Conservation (phyloP, 1,140 invertebrate genomes). For the Oppia nitens region DNA sequence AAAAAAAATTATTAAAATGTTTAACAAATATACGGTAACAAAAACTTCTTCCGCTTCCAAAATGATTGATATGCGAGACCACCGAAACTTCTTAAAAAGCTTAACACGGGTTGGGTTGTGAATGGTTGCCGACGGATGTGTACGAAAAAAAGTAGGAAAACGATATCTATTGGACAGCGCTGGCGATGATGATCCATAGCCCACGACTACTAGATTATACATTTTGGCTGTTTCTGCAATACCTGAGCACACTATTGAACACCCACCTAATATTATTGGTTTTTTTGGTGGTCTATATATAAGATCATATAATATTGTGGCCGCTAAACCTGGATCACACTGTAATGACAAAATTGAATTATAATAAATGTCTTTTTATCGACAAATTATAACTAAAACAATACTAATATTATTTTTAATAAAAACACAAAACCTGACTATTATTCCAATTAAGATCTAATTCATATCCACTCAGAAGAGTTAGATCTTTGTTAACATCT, state of each 20-base stretch:
- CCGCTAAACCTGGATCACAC: conserved; percentile 94
- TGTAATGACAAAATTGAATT: conserved; percentile 33
- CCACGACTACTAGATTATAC: conserved; percentile 98
- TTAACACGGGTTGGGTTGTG: conserved; percentile 96
- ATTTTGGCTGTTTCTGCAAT: conserved; percentile 97
- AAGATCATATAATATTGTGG: conserved; percentile 94
- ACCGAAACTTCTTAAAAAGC: conserved; percentile 88
- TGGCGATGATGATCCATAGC: conserved; percentile 92
- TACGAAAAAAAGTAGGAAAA: conserved; percentile 94
- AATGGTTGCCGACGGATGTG: conserved; percentile 96
- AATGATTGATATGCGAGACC: conserved; percentile 89
- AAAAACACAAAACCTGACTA: conserved; percentile 66
- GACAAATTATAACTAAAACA: no score
- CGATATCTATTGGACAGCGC: conserved; percentile 90
- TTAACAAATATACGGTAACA: conserved; percentile 57
- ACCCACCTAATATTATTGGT: conserved; percentile 85
- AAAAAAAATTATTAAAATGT: background rate
- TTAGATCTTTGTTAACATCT: conserved; percentile 76
- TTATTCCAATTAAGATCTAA: conserved; percentile 87
- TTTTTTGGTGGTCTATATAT: conserved; percentile 91
- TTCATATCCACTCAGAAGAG: conserved; percentile 78
- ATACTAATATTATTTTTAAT: no score
- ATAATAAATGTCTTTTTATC: background rate
- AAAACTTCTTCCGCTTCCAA: conserved; percentile 99
- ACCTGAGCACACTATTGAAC: conserved; percentile 97